Conservation (phyloP, 2,113 vertebrate genomes). For the Triplophysa tibetana region DNA sequence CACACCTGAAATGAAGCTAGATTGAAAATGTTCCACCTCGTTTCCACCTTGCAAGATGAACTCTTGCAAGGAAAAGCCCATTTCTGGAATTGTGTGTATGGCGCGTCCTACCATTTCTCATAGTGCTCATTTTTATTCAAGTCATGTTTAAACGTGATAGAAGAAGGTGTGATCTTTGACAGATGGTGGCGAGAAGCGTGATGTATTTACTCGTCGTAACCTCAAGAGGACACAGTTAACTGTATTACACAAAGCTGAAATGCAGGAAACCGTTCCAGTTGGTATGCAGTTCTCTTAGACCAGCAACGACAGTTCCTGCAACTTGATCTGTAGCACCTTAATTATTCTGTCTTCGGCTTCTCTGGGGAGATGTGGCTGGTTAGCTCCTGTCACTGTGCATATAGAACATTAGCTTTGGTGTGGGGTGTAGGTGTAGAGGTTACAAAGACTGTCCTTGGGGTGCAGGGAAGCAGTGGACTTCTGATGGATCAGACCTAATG, state of each 20-base stretch:
- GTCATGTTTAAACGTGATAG: neutral
- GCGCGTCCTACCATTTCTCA: neutral
- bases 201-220: neutral
- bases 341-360: constrained; percentile 52
- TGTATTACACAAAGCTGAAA: neutral
- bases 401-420: constrained; percentile 46
- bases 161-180: neutral
- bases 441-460: constrained; percentile 42
- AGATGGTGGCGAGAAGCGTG: neutral
- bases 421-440: constrained; percentile 51
- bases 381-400: constrained; percentile 50
- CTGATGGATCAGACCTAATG: constrained; percentile 49
- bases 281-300: neutral
- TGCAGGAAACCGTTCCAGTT: neutral
- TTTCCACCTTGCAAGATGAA: neutral
- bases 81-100: neutral
- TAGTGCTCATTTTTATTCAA: constrained; percentile 8
- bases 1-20: neutral
- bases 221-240: constrained; percentile 1
- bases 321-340: constrained; percentile 49
- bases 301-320: constrained; percentile 15
- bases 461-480: constrained; percentile 35
- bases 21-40: neutral
- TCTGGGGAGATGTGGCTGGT: constrained; percentile 48
- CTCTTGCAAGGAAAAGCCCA: neutral